Percentiles rank a stretch among this genome's conserved stretches.
phyloP scores from a whole-genome alignment of 2,113 vertebrate species.

The Procapra przewalskii region DNA sequence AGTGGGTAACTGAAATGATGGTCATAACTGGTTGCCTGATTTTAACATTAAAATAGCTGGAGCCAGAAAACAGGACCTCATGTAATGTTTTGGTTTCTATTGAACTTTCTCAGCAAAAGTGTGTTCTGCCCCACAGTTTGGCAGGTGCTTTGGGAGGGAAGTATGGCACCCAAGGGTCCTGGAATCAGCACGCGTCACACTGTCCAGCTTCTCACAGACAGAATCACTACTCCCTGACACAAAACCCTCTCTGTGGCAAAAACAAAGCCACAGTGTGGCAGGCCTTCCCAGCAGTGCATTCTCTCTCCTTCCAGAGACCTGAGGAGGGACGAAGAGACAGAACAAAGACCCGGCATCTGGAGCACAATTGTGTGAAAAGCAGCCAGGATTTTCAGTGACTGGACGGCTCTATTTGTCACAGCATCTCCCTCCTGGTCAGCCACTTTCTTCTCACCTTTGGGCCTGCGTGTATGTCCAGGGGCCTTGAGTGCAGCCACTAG shows the following conservation, averaged over 20 bases:
- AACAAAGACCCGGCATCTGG: constrained; percentile 62
- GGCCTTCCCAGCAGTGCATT: neutral
- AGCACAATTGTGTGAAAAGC: neutral
- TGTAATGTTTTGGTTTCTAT: neutral
- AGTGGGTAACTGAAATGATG: neutral
- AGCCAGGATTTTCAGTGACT: neutral
- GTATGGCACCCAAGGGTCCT: neutral
- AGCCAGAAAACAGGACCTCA: neutral
- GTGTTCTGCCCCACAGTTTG: neutral
- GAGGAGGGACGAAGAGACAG: neutral
- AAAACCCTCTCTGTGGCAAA: constrained; percentile 27
- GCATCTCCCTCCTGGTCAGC: neutral
- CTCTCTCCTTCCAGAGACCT: neutral
- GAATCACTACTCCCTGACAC: constrained; percentile 20
- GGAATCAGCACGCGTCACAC: neutral
- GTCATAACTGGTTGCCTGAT: neutral
- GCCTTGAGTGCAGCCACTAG: neutral
- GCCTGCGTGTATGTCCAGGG: neutral
- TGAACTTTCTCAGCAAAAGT: neutral
- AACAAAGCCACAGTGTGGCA: constrained; percentile 40
- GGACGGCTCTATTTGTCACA: neutral
- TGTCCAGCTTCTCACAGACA: neutral
- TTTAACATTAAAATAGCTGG: neutral
- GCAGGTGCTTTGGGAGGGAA: constrained; percentile 10
- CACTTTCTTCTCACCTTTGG: constrained; percentile 41